A percentile compares a stretch with the other conserved stretches of the same genome.
phyloP scores from a whole-genome alignment of 2,797 vertebrate species.

The Protonibea diacanthus region DNA sequence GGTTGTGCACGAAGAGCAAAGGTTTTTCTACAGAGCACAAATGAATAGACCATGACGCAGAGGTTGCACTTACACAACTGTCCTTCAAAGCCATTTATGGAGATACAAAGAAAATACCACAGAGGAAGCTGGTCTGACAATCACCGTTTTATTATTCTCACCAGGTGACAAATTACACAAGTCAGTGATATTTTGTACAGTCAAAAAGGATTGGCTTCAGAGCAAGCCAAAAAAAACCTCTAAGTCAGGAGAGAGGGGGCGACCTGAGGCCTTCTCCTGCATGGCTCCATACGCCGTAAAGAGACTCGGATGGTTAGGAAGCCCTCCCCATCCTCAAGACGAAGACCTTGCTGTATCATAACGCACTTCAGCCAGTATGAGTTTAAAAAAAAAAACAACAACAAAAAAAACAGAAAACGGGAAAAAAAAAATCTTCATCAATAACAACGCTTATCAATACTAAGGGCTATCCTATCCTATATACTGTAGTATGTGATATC shows the following conservation, averaged over 20 bases:
- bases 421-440: constrained; percentile 77
- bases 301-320: constrained; percentile 75
- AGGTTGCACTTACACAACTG: constrained; percentile 83
- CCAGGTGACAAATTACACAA: constrained; percentile 73
- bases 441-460: constrained; percentile 88
- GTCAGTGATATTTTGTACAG: constrained; percentile 83
- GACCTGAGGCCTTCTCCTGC: constrained; percentile 66
- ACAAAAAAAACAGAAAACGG: constrained; percentile 18
- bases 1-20: constrained; percentile 46
- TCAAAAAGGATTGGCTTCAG: constrained; percentile 74
- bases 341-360: constrained; percentile 84
- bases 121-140: constrained; percentile 87
- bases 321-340: constrained; percentile 74
- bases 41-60: constrained; percentile 70
- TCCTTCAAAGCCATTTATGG: constrained; percentile 87
- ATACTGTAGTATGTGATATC: constrained; percentile 87
- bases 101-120: constrained; percentile 80
- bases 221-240: constrained; percentile 63
- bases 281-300: constrained; percentile 52
- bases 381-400: constrained; percentile 33
- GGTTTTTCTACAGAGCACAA: constrained; percentile 79
- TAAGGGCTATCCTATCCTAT: constrained; percentile 91
- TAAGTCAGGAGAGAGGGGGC: constrained; percentile 71
- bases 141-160: constrained; percentile 81
- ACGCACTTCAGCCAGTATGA: constrained; percentile 81